A percentile compares a stretch with the other conserved stretches of the same genome.
Evolutionary conservation across 2,797 vertebrate species (phyloP).

Genomic region (Poliocrania exsul): DNA sequence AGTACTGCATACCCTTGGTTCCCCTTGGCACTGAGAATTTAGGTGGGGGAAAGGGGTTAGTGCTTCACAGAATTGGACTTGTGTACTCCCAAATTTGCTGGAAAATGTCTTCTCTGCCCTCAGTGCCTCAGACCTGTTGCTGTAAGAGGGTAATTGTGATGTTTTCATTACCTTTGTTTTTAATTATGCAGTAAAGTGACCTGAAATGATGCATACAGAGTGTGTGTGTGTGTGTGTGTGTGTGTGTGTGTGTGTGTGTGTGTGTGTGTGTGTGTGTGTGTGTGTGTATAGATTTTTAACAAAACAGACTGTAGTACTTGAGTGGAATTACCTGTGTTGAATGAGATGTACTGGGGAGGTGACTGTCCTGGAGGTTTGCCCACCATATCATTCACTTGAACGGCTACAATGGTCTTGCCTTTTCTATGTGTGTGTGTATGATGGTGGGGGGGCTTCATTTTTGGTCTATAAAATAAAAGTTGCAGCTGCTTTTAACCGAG

Average conservation of each 20-base stretch:
- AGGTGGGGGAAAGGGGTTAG: background rate
- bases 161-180: conserved; percentile 77
- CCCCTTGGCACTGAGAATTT: conserved; percentile 37
- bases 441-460: background rate
- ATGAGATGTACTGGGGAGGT: conserved; percentile 63
- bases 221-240: background rate
- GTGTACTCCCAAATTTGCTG: conserved; percentile 42
- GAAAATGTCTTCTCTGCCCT: conserved; percentile 68
- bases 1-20: background rate
- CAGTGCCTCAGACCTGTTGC: conserved; percentile 78
- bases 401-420: conserved; percentile 52
- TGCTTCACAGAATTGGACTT: background rate
- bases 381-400: conserved; percentile 39
- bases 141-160: conserved; percentile 67
- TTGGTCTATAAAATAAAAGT: conserved; percentile 62
- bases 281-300: conserved; percentile 64
- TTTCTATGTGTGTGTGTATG: conserved; percentile 25
- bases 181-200: conserved; percentile 74
- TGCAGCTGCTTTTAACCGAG: conserved; percentile 64
- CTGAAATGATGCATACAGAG: conserved; percentile 26
- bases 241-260: background rate
- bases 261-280: background rate
- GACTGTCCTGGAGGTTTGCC: conserved; percentile 44
- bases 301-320: conserved; percentile 62
- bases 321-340: conserved; percentile 43